Evolutionary conservation across 2,797 vertebrate species (phyloP), one percentile per base, ranked within the genome.

Genomic region (Gymnothorax reevesii): DNA sequence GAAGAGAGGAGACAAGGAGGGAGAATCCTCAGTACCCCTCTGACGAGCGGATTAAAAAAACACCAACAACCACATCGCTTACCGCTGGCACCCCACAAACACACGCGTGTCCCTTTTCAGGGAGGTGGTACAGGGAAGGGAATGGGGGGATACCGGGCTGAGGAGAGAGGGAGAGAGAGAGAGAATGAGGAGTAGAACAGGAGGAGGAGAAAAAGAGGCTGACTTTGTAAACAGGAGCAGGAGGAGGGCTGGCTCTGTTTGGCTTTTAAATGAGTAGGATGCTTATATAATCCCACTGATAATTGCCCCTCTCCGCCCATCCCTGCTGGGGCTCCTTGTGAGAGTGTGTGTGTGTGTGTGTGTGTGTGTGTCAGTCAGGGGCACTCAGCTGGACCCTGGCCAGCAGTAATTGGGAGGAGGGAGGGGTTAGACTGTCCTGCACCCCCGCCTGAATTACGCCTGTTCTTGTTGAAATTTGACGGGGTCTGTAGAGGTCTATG

Each of bases 381-480:
- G 85, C n/a, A 59, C 5, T 0, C 10, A 13, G 5, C 55, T 12
- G 17, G 22, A 27, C 54, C 7, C 57, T 17, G 20, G 57, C 82
- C 66, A 1, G 52, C 62, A 57, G 9, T 69, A 79, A 20, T 20
- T 2, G 57, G 27, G 20, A 15, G 52, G 17, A 49, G 57, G 60
- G 82, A 10, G 22, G 8, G 17, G 4, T 2, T 12, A 59, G 2
- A n/a, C n/a, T n/a, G 1, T 13, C 42, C 42, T 20, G 9, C 75
- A 49, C 49, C 8, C 88, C 84, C 57, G 86, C 87, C 85, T 83
- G 87, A 85, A 88, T 88, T 90, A 89, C 88, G 91, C 87, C 86
- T 64, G 88, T 86, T 83, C 85, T 90, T 91, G 92, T 64, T 90
- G 90, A 92, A 91, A 89, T 91, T 87, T 91, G 91, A 93, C 92